A percentile compares a stretch with the other conserved stretches of the same genome.
These are phyloP conservation scores for Eolophus roseicapilla DNA, from an alignment of 2,113 vertebrate species.

Conservation along the genomic window DNA sequence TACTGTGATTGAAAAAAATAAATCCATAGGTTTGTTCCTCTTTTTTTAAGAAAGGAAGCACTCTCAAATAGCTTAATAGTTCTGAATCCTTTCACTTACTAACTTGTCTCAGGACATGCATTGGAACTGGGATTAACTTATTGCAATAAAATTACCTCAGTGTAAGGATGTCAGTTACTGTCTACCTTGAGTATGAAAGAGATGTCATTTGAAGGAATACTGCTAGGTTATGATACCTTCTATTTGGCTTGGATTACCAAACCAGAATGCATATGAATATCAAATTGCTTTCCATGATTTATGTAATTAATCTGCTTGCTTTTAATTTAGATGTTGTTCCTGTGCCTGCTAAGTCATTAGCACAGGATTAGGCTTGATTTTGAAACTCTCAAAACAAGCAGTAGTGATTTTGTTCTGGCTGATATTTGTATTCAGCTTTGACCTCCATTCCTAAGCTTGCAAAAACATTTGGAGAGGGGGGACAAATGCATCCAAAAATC, in stretches of 20 bases:
- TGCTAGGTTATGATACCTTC: not conserved
- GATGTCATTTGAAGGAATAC: not conserved
- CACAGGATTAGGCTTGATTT: slow-evolving; percentile 26
- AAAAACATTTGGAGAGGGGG: not conserved
- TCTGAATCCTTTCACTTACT: not conserved
- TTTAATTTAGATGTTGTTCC: slow-evolving; percentile 51
- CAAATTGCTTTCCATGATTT: slow-evolving; percentile 22
- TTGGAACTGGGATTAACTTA: not conserved
- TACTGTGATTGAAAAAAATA: not conserved
- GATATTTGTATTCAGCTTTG: slow-evolving; percentile 3
- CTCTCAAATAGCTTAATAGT: not conserved
- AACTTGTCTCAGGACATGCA: not conserved
- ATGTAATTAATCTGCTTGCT: slow-evolving; percentile 39
- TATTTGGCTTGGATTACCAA: slow-evolving; percentile 2
- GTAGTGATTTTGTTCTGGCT: not conserved
- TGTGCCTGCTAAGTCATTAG: slow-evolving; percentile 37
- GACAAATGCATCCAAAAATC: not conserved
- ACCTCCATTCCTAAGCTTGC: not conserved
- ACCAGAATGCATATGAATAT: not conserved
- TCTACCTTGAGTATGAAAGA: not conserved
- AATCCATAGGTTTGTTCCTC: not conserved
- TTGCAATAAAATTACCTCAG: not conserved
- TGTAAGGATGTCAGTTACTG: not conserved
- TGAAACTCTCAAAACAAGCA: not conserved
- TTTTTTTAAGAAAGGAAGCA: not conserved